Base-by-base conservation (phyloP, 2,113 vertebrate species). In the Gila orcuttii region DNA sequence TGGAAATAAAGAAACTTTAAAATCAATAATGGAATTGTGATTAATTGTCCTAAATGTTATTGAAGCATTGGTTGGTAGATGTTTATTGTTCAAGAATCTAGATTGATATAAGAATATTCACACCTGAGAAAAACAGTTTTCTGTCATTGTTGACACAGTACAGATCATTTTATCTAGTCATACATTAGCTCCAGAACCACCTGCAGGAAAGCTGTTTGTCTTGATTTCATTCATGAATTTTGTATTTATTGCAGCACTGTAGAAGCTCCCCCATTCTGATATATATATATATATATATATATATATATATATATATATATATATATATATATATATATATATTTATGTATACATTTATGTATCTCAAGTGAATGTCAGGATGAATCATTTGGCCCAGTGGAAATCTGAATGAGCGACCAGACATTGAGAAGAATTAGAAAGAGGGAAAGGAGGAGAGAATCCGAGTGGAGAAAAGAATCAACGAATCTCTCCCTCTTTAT, bases 251-350 rank as follows among this genome's bases (percentile, higher is more conserved):
- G 11, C 45, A 36, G 31, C 52, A 36, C 76, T 15, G 52, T 12
- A 39, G 19, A 15, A 60, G 57, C 13, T 2, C 23, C 55, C 33
- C 62, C 77, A 28, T 79, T 62, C 33, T 79, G 57, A 79, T 64
- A 80, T 36, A 80, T 36, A 64, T 80, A 64, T 64, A 64, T 64
- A 23, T 47, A n/a, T 64, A 21, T 57, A 57, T 36, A 64, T 80
- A 64, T 64, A 64, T 64, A 23, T 47, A n/a, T 64, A 21, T 57
- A 57, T 36, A 64, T 80, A 64, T 64, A 64, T 64, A 23, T 47
- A n/a, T 64, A 21, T 57, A 57, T 36, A 64, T 80, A 64, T 64
- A n/a, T n/a, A 79, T 64, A 80, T 36, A 80, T 36, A 64, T 80
- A 64, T 64, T 80, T 64, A 23, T 47, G 36, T 64, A 21, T 57